Evolutionary conservation across 23 tunicate species (phyloP), one percentile per base, ranked within the genome.

Genomic region (Botrylloides violaceus): DNA sequence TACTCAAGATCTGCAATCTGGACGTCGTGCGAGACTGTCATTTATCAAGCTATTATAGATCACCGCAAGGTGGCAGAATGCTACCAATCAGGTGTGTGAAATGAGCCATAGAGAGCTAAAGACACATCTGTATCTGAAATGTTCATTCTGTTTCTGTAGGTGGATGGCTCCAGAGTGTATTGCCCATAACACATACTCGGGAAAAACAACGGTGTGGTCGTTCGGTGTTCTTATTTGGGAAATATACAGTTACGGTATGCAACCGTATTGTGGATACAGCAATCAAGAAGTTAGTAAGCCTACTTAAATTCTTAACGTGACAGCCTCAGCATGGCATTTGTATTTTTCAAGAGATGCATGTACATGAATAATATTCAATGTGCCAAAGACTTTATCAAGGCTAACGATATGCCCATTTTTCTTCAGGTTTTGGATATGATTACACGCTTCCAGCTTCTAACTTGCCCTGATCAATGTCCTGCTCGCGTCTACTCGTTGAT

Each of bases 91-190:
- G 97, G 97, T 83, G 58, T 4, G 29, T n/a, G n/a, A n/a, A 48
- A 48, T 48, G n/a, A 49, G 20, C 21, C 58, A 21, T 20, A 49
- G n/a, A 20, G n/a, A 49, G 58, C 21, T 49, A 20, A 49, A 49
- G n/a, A 20, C 58, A 1, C 18, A 60, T 15, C 24, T n/a, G 0
- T n/a, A n/a, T n/a, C n/a, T n/a, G n/a, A n/a, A n/a, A n/a, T n/a
- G n/a, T n/a, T n/a, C n/a, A n/a, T n/a, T n/a, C n/a, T n/a, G n/a
- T n/a, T n/a, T n/a, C n/a, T n/a, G n/a, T 39, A 88, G 97, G 73
- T 90, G 97, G 97, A 90, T 90, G 97, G 97, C 97, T 5, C 97
- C 97, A 1, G 97, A 90, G 57, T 90, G 89, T 29, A 37, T 90
- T 2, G 61, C 75, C 23, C 66, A 61, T 29, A 84, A 85, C 84